These are phyloP conservation scores for Montipora foliosa DNA, from an alignment of 64 coral and sea anemone species.

Conservation along the genomic window DNA sequence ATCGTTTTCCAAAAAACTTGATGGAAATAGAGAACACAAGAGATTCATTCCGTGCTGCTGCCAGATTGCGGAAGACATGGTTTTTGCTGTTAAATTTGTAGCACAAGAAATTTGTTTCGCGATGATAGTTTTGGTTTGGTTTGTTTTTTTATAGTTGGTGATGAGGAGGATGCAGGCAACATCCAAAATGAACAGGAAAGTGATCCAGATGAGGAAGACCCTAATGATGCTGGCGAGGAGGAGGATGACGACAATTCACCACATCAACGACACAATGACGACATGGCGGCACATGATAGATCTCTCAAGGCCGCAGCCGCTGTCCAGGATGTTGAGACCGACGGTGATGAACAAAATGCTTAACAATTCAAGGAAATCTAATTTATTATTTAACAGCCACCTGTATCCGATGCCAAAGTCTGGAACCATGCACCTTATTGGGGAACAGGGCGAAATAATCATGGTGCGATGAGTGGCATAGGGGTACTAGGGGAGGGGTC, in stretches of 20 bases:
- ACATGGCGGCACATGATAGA: not conserved
- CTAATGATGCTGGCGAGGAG: slow-evolving; percentile 19
- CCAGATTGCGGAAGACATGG: too few species aligned
- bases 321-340: not conserved
- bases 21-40: too few species aligned
- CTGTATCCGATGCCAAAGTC: not conserved
- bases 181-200: not conserved
- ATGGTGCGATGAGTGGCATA: too few species aligned
- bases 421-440: too few species aligned
- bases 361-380: not conserved
- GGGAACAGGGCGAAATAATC: too few species aligned
- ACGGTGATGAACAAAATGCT: not conserved
- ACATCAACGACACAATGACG: not conserved
- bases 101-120: too few species aligned
- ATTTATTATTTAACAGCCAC: not conserved
- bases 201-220: slow-evolving; percentile 34
- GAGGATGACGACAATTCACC: not conserved
- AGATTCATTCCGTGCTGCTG: too few species aligned
- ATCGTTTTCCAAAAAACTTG: too few species aligned
- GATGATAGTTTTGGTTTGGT: too few species aligned
- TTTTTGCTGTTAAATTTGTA: too few species aligned
- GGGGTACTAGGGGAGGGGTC: too few species aligned
- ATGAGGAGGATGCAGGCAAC: slow-evolving; percentile 32
- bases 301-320: not conserved
- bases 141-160: slow-evolving; percentile 7